These are phyloP conservation scores for Luperina testacea DNA, from an alignment of 2,888 invertebrate genomes.

Conservation along the genomic window DNA sequence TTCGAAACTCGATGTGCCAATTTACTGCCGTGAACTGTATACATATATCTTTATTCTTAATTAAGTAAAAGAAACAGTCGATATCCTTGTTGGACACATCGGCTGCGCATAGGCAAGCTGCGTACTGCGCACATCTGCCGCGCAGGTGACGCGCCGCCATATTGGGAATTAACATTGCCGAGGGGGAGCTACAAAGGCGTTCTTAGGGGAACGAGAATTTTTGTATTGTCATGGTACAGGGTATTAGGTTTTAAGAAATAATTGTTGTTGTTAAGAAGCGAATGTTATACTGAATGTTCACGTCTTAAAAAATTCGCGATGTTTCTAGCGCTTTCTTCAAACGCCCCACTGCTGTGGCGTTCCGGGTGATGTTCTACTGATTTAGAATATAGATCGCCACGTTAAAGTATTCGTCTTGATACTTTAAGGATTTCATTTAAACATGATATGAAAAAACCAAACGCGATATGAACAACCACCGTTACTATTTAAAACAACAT, in stretches of 20 bases:
- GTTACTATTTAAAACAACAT: too few species aligned
- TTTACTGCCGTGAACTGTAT: not conserved
- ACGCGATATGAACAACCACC: too few species aligned
- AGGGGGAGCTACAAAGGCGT: conserved; percentile 67
- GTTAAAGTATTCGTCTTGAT: not conserved
- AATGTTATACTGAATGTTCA: not conserved
- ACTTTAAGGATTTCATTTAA: not conserved
- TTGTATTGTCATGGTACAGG: conserved; percentile 27
- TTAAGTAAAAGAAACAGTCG: conserved; percentile 51
- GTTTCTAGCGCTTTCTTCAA: not conserved
- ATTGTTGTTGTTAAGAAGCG: not conserved
- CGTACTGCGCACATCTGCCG: conserved; percentile 78
- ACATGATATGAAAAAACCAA: not conserved
- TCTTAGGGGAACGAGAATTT: conserved; percentile 56
- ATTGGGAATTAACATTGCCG: conserved; percentile 57
- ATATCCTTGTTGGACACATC: conserved; percentile 42
- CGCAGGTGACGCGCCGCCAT: conserved; percentile 80
- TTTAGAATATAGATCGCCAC: not conserved
- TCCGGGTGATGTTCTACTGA: not conserved
- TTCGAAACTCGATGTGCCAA: not conserved
- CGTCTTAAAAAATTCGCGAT: not conserved
- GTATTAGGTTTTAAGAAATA: conserved; percentile 29
- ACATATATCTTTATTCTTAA: conserved; percentile 12
- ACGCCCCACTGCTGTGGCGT: too few species aligned
- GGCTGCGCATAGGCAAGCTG: conserved; percentile 78